Conservation (phyloP, 2,113 vertebrate genomes). For the Nesogale talazaci region DNA sequence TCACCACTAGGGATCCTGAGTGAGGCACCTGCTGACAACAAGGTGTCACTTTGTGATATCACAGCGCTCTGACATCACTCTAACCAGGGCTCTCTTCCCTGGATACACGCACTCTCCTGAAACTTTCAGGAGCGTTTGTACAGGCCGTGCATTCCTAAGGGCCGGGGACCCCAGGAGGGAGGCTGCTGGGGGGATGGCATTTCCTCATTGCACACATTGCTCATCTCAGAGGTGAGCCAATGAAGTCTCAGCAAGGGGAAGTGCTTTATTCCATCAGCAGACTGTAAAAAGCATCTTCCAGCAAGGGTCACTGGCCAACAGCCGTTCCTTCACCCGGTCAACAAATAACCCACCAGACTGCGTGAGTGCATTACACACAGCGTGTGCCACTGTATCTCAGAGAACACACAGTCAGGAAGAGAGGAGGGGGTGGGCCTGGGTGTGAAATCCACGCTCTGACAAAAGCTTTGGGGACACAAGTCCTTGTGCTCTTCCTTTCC, state of each 20-base stretch:
- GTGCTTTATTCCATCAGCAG: background rate
- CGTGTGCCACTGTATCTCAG: fast-evolving
- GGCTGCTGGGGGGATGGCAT: background rate
- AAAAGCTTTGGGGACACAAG: background rate
- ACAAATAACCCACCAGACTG: background rate
- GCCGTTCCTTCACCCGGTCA: background rate
- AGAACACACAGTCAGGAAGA: background rate
- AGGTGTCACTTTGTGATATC: background rate
- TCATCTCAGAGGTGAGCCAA: background rate
- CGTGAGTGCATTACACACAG: background rate
- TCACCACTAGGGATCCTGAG: background rate
- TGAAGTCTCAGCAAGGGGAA: background rate
- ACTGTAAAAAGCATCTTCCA: background rate
- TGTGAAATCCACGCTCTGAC: background rate
- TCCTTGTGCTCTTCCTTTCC: no score
- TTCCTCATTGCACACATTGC: background rate
- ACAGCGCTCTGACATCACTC: background rate
- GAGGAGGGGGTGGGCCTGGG: background rate
- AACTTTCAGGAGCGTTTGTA: background rate
- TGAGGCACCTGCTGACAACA: background rate
- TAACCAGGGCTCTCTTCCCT: background rate
- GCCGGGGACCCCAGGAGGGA: background rate
- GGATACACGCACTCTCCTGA: background rate
- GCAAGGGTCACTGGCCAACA: no score
- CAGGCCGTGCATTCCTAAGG: background rate